Evolutionary conservation across 2,113 vertebrate genomes (phyloP), one percentile per base, ranked within the genome.

Genomic region (Furnarius figulus): DNA sequence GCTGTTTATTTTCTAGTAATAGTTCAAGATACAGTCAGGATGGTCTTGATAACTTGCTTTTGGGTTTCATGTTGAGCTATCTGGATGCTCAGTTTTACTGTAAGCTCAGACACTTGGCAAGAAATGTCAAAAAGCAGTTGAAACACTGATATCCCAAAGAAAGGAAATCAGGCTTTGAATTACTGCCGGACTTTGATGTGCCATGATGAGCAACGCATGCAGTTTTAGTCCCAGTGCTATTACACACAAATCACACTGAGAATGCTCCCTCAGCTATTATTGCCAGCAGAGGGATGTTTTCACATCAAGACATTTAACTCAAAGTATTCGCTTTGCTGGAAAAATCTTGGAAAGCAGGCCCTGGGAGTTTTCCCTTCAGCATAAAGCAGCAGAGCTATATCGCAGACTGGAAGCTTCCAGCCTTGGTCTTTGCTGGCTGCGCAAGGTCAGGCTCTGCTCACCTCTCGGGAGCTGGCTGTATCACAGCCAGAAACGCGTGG

Each of bases 231-330:
- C 59, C 78, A 9, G 66, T 66, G 71, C 42, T 55, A 2, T 42
- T 37, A 42, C 12, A 22, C 56, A 58, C 37, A 70, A 46, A 75
- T 67, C 66, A 46, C 53, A 12, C 85, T 15, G 50, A 71, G 59
- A 93, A 28, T 42, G 53, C 86, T 95, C 66, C 56, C 50, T 66
- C 61, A 18, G 75, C 76, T 72, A 1, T 37, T 67, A 4, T 53
- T 82, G 77, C 74, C 85, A 61, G 85, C 53, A 85, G 87, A 87
- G 84, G 76, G 61, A 81, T 31, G 47, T 39, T 90, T 91, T 35
- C 56, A 31, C 76, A 67, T 20, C 4, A 5, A 63, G 55, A 16
- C 0, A 0, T 58, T 85, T 73, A 68, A 84, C 75, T 77, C 33
- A 2, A 49, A 84, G 78, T 2, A 89, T 65, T 47, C 0, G 0